Conservation (phyloP, 35 echinoderm and acorn worm species). For the Holothuria glaberrima region DNA sequence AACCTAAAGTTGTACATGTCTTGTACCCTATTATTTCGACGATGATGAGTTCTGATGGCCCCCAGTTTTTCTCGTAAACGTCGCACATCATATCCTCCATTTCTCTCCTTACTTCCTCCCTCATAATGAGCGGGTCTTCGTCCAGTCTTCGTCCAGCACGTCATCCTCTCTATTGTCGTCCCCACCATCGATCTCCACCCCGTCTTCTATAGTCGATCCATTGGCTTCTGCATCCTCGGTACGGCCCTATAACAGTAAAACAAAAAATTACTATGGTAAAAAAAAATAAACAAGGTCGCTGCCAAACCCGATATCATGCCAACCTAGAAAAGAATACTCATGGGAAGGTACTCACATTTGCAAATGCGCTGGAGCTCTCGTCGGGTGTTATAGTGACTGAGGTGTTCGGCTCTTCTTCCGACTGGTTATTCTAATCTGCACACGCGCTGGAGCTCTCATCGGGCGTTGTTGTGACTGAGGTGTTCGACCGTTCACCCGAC, state of each 20-base stretch:
- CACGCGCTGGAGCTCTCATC: too few species aligned
- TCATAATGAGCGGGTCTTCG: constrained; percentile 1
- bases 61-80: constrained; percentile 36
- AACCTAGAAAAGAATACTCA: neutral
- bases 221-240: neutral
- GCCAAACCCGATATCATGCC: neutral
- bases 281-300: neutral
- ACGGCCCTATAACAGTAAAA: neutral
- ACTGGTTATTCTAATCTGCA: too few species aligned
- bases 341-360: neutral
- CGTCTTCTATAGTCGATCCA: neutral
- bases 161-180: neutral
- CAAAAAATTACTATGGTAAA: neutral
- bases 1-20: constrained; percentile 28
- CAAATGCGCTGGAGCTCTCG: neutral
- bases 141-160: neutral
- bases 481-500: too few species aligned
- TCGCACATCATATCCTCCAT: constrained; percentile 29
- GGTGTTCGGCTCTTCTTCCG: neutral
- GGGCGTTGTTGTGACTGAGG: too few species aligned
- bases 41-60: neutral
- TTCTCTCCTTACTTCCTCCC: neutral
- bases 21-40: constrained; percentile 35
- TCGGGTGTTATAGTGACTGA: neutral
- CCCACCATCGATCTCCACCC: neutral